These are phyloP conservation scores for Halcyon smyrnensis DNA, from an alignment of 2,797 vertebrate genomes.

Conservation along the genomic window DNA sequence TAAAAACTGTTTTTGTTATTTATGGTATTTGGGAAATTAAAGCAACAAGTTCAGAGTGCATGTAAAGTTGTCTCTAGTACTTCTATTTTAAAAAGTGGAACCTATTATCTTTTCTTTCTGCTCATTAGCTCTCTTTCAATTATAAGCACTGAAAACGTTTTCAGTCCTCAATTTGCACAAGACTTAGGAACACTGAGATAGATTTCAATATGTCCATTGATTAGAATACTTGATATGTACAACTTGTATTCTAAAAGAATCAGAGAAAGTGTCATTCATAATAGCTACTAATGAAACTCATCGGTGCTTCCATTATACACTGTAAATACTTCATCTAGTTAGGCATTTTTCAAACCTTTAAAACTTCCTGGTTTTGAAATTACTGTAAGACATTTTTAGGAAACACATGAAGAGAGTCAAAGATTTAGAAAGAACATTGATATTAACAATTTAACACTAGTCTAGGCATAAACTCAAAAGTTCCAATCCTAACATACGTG, in stretches of 20 bases:
- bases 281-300: background rate
- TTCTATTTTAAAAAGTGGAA: background rate
- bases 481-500: background rate
- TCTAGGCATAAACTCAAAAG: background rate
- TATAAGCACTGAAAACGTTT: background rate
- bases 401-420: background rate
- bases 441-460: background rate
- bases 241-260: background rate
- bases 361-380: background rate
- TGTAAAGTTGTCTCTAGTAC: background rate
- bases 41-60: background rate
- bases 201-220: background rate
- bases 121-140: background rate
- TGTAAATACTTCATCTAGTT: background rate
- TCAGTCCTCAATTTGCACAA: background rate
- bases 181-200: background rate
- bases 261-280: background rate
- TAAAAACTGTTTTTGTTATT: background rate
- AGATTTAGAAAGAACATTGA: background rate
- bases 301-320: background rate
- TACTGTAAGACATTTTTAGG: background rate
- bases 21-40: constrained; percentile 6
- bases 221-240: background rate
- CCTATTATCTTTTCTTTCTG: background rate
- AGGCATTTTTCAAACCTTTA: background rate